These are phyloP conservation scores for Sigmodon hispidus DNA, from an alignment of 2,113 vertebrate species.

Conservation along the genomic window DNA sequence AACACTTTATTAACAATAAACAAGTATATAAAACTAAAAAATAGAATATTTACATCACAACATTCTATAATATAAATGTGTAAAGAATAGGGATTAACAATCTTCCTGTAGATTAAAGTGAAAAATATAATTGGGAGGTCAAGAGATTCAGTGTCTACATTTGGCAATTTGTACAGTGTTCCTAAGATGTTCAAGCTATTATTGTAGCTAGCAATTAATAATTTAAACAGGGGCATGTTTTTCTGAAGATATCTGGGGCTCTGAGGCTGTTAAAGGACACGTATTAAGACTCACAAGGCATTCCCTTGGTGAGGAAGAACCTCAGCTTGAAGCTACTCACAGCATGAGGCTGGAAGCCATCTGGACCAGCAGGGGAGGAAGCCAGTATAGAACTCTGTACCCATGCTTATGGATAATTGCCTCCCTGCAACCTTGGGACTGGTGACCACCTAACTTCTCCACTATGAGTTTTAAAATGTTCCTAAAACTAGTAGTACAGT, in stretches of 20 bases:
- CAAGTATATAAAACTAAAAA: constrained; percentile 11
- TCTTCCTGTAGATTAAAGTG: background rate
- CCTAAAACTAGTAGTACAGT: background rate
- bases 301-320: too few species aligned
- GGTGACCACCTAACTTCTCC: background rate
- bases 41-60: background rate
- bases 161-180: background rate
- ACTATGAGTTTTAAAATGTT: background rate
- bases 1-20: background rate
- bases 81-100: background rate
- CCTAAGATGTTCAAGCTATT: background rate
- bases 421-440: background rate
- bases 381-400: background rate
- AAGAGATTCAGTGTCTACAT: background rate
- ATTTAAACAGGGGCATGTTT: background rate
- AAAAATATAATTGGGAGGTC: background rate
- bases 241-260: background rate
- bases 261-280: background rate
- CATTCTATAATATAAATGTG: background rate
- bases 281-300: background rate
- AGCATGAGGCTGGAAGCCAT: background rate
- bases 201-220: background rate
- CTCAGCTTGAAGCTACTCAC: background rate
- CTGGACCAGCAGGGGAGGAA: background rate
- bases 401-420: background rate